Evolutionary conservation across 2,113 vertebrate species (phyloP).

Genomic region (Bubo bubo): DNA sequence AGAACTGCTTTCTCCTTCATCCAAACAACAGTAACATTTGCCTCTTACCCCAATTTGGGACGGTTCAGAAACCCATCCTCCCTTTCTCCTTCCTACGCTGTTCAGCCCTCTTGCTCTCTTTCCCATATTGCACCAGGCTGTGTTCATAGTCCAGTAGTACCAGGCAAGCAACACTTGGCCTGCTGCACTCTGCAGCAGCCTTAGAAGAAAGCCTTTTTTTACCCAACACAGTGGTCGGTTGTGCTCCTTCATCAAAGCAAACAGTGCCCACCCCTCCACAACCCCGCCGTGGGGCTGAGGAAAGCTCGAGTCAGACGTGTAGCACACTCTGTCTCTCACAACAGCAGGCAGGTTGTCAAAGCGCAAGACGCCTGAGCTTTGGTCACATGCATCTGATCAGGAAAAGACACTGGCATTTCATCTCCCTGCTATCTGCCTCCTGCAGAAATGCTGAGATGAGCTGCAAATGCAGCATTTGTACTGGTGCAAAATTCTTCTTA

Average conservation of each 20-base stretch:
- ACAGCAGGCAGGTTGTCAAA: not conserved
- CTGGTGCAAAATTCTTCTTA: not conserved
- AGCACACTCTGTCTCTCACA: not conserved
- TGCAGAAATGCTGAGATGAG: not conserved
- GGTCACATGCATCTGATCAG: not conserved
- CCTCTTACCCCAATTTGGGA: not conserved
- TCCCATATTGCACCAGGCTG: not conserved
- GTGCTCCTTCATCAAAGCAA: not conserved
- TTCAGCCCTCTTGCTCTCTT: not conserved
- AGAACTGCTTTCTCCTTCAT: not conserved
- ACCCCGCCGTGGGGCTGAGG: not conserved
- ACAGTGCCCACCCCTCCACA: not conserved
- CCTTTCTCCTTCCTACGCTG: not conserved
- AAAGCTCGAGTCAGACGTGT: fast-evolving
- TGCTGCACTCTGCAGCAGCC: not conserved
- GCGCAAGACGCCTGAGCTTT: not conserved
- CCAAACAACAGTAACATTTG: not conserved
- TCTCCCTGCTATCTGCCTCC: not conserved
- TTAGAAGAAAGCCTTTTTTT: not conserved
- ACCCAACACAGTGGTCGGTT: fast-evolving
- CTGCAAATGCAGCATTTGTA: not conserved
- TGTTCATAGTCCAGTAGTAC: not conserved
- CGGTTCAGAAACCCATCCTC: not conserved
- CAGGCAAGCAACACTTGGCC: not conserved
- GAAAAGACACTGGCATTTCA: not conserved